These are phyloP conservation scores for Napeogenes inachia DNA, from an alignment of 2,888 invertebrate genomes.

Conservation along the genomic window DNA sequence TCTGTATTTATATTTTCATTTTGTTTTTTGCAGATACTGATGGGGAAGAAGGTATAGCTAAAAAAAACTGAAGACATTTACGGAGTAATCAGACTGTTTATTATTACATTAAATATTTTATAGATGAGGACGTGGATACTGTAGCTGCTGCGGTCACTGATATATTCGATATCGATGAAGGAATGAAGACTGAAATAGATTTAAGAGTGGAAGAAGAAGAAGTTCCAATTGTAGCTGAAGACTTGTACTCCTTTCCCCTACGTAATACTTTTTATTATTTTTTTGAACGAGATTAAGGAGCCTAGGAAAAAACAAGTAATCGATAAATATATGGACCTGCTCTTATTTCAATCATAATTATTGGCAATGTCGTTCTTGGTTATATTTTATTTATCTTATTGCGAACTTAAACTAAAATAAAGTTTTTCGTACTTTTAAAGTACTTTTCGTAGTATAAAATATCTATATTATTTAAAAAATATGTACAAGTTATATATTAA, in stretches of 20 bases:
- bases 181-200: conserved; percentile 43
- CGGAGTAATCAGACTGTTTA: neutral
- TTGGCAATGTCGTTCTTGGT: neutral
- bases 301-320: no score
- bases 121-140: conserved; percentile 51
- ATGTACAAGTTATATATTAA: no score
- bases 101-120: neutral
- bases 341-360: conserved; percentile 29
- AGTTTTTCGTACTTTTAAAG: no score
- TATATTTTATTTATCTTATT: neutral
- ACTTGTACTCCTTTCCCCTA: conserved; percentile 60
- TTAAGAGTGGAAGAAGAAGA: conserved; percentile 48
- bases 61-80: conserved; percentile 21
- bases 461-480: no score
- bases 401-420: no score
- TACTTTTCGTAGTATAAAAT: no score
- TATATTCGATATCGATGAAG: conserved; percentile 41
- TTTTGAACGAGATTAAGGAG: neutral
- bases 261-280: conserved; percentile 40
- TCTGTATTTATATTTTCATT: neutral
- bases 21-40: conserved; percentile 38
- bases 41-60: conserved; percentile 25
- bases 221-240: conserved; percentile 44
- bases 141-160: conserved; percentile 45
- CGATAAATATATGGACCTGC: no score